These are phyloP conservation scores for Caretta caretta DNA, from an alignment of 2,113 vertebrate genomes.

Conservation along the genomic window DNA sequence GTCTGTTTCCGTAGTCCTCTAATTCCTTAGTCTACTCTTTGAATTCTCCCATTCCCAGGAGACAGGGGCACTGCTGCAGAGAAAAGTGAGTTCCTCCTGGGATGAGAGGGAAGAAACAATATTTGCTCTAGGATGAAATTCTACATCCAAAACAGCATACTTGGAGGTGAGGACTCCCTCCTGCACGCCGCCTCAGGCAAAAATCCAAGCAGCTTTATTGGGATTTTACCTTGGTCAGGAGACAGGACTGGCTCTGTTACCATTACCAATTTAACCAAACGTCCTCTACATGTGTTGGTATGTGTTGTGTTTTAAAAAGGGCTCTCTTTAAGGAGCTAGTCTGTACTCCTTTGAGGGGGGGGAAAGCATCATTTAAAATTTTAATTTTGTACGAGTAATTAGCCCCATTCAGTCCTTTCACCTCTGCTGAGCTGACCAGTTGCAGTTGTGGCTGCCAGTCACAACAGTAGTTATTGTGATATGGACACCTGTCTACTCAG, in stretches of 20 bases:
- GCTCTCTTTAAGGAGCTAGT: neutral
- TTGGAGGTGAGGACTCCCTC: neutral
- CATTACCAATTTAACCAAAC: neutral
- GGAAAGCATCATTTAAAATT: neutral
- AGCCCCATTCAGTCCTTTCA: neutral
- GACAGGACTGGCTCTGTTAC: neutral
- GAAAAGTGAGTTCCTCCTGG: neutral
- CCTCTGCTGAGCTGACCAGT: neutral
- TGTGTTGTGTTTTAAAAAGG: neutral
- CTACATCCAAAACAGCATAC: neutral
- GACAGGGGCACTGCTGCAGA: neutral
- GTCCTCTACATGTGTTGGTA: neutral
- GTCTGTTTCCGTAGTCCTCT: neutral
- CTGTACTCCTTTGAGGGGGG: neutral
- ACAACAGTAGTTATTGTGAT: neutral
- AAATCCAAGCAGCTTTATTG: too few species aligned
- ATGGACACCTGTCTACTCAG: neutral
- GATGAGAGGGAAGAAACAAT: neutral
- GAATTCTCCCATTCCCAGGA: neutral
- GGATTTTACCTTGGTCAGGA: neutral
- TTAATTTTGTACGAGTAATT: neutral
- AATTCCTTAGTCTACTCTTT: rapidly evolving
- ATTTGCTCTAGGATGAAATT: neutral
- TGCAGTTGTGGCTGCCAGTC: neutral
- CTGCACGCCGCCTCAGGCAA: neutral